A percentile compares a stretch with the other conserved stretches of the same genome.
phyloP scores from a whole-genome alignment of 2,888 invertebrate species.

The Melanargia galathea region DNA sequence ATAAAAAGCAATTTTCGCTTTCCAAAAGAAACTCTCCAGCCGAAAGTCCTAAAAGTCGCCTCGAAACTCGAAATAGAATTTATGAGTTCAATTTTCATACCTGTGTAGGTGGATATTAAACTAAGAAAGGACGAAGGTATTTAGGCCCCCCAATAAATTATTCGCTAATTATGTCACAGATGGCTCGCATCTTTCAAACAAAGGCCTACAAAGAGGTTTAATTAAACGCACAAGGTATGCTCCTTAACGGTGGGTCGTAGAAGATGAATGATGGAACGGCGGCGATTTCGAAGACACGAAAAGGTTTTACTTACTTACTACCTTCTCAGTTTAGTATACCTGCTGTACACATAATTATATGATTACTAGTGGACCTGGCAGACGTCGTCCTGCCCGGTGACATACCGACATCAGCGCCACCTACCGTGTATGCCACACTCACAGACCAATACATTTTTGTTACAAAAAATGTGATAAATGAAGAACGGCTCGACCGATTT shows the following conservation, averaged over 20 bases:
- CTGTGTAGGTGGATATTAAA: slow-evolving; percentile 25
- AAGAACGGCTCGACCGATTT: too few relatives aligned
- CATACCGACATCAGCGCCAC: too few relatives aligned
- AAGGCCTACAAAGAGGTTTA: slow-evolving; percentile 36
- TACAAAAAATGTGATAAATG: too few relatives aligned
- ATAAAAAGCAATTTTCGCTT: slow-evolving; percentile 6
- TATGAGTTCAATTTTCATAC: slow-evolving; percentile 29
- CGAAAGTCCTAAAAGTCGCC: neutral
- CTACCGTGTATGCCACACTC: too few relatives aligned
- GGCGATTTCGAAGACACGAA: slow-evolving; percentile 8
- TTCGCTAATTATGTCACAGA: slow-evolving; percentile 39
- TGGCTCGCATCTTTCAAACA: slow-evolving; percentile 35
- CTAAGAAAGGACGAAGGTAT: slow-evolving; percentile 35
- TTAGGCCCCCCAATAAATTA: slow-evolving; percentile 34
- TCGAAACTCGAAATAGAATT: slow-evolving; percentile 18
- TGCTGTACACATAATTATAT: too few relatives aligned
- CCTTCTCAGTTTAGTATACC: too few relatives aligned
- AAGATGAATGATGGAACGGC: slow-evolving; percentile 23
- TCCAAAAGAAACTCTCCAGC: neutral
- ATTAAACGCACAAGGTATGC: slow-evolving; percentile 37
- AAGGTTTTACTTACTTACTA: neutral
- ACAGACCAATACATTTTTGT: too few relatives aligned
- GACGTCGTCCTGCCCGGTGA: too few relatives aligned
- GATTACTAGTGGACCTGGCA: too few relatives aligned
- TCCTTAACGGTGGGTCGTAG: slow-evolving; percentile 18